Conservation (phyloP, 2,797 vertebrate species). For the Macropodus opercularis region DNA sequence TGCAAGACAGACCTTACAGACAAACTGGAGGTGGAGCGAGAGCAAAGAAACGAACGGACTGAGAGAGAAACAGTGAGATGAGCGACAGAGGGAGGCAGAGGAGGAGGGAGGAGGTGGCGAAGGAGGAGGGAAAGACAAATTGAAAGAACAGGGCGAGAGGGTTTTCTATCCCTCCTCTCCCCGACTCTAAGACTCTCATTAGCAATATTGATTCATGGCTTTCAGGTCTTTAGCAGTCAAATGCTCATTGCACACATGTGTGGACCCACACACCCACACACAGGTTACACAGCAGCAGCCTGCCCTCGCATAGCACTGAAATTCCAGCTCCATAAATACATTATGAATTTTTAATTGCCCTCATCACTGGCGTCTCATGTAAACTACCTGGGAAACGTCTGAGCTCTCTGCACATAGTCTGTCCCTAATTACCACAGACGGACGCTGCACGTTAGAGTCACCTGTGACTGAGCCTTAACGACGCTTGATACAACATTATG, state of each 20-base stretch:
- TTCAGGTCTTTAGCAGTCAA: conserved; percentile 79
- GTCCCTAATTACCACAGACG: conserved; percentile 10
- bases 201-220: conserved; percentile 79
- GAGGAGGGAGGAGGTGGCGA: conserved; percentile 27
- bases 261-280: conserved; percentile 17
- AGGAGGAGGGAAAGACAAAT: conserved; percentile 62
- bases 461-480: background rate
- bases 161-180: conserved; percentile 68
- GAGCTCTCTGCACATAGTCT: background rate
- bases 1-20: too few species aligned
- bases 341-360: conserved; percentile 73
- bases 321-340: conserved; percentile 69
- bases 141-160: conserved; percentile 72
- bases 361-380: conserved; percentile 18
- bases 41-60: conserved; percentile 7
- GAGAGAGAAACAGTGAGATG: conserved; percentile 10
- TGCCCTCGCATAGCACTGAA: conserved; percentile 47
- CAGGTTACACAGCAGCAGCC: conserved; percentile 18
- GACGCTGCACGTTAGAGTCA: background rate
- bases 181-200: conserved; percentile 78
- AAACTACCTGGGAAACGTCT: conserved; percentile 28
- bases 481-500: background rate
- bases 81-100: background rate
- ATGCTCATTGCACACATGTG: conserved; percentile 50
- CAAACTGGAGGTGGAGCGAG: conserved; percentile 26